A percentile compares a stretch with the other conserved stretches of the same genome.
Conservation (phyloP, 2,888 invertebrate species). For the Molorchus minor region DNA sequence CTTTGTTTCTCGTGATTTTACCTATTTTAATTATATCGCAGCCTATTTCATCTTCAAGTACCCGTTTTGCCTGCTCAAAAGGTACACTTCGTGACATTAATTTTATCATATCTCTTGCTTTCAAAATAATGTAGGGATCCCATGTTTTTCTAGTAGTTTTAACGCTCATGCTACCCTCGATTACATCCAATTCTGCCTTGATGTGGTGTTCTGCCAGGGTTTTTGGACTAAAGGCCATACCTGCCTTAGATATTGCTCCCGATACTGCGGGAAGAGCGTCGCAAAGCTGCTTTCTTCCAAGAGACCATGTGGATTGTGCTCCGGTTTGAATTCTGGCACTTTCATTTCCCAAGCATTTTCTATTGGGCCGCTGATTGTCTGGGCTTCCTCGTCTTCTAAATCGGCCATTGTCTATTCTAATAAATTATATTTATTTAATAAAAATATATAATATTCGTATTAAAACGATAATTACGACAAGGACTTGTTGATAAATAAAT, state of each 20-base stretch:
- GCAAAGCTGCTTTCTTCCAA: slow-evolving; percentile 96
- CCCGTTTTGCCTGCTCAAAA: slow-evolving; percentile 90
- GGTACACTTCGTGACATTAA: slow-evolving; percentile 95
- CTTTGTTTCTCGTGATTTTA: slow-evolving; percentile 86
- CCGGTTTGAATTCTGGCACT: slow-evolving; percentile 86
- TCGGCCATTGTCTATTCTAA: slow-evolving; percentile 27
- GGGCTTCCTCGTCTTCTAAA: slow-evolving; percentile 21
- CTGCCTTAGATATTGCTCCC: slow-evolving; percentile 94
- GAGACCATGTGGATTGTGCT: slow-evolving; percentile 89
- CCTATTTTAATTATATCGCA: slow-evolving; percentile 98
- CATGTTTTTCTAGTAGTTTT: slow-evolving; percentile 95
- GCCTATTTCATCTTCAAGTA: slow-evolving; percentile 88
- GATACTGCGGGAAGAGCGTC: slow-evolving; percentile 95
- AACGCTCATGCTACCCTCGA: slow-evolving; percentile 95
- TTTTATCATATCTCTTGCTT: slow-evolving; percentile 96
- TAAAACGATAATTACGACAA: too few relatives aligned
- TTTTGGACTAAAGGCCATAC: slow-evolving; percentile 96
- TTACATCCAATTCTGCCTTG: slow-evolving; percentile 87
- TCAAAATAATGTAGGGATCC: slow-evolving; percentile 97
- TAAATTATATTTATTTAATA: too few relatives aligned
- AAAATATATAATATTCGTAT: too few relatives aligned
- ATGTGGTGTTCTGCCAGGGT: slow-evolving; percentile 80
- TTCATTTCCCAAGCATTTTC: slow-evolving; percentile 89
- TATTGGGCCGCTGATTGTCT: slow-evolving; percentile 67
- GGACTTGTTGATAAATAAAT: too few relatives aligned